Base-by-base conservation (phyloP, 2,113 vertebrate species). In the Odocoileus virginianus region DNA sequence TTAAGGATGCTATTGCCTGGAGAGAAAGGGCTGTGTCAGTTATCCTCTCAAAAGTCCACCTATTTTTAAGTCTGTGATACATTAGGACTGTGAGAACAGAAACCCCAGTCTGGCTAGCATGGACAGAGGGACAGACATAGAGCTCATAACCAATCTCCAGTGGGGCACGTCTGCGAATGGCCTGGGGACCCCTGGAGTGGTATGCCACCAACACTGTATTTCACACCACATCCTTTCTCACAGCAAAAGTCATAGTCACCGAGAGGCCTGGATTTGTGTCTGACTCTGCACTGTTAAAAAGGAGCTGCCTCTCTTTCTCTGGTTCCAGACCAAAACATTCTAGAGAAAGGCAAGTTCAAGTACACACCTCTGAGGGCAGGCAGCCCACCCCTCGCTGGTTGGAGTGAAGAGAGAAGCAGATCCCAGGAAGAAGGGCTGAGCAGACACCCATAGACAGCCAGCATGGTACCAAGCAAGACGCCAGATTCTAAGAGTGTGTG, bases 281-380 rank as follows among this genome's bases (percentile, higher is more conserved):
- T 52, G 45, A 40, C 25, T 57, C 95, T 89, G 50, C 23, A 45
- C 54, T 78, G 1, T 71, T 76, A 45, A 78, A 78, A 10, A 83
- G 81, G 52, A 81, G 11, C 58, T 71, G 21, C 25, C 11, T 55
- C 50, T 47, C 13, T 89, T 64, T 71, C 50, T 52, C n/a, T 81
- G 74, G 40, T 87, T 94, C 47, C 7, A 89, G 17, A 52, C 30
- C 91, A 94, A 84, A 84, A 52, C 55, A 25, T 88, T 94, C 36
- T 40, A 55, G 67, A 79, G 45, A 94, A 78, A 43, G 82, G 76
- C 47, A 25, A 19, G 91, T 82, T 89, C 84, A 50, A 71, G 36
- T 11, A 60, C 2, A 10, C 7, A 47, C 43, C 30, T 60, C 54
- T 36, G 4, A 67, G 58, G 52, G 54, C 57, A 88, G 45, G 61